Evolutionary conservation across 2,113 vertebrate species (phyloP).

Genomic region (Rhinoderma darwinii): DNA sequence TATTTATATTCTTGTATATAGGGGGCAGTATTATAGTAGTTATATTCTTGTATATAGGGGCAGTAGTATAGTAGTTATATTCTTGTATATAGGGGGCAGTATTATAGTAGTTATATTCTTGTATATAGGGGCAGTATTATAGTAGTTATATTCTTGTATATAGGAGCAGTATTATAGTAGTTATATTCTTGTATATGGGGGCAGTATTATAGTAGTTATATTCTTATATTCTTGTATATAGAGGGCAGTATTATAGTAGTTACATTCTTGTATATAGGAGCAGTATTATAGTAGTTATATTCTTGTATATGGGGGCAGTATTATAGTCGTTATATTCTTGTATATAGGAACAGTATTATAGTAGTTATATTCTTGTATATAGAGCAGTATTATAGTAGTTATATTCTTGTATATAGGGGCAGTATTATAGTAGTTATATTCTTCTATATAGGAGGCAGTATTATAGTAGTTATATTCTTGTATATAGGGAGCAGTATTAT

Average conservation of each 20-base stretch:
- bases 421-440: conserved; percentile 7
- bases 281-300: neutral
- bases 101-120: conserved; percentile 17
- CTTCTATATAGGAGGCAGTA: neutral
- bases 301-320: neutral
- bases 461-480: conserved; percentile 7
- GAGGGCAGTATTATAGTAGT: conserved; percentile 3
- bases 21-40: neutral
- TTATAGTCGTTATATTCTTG: neutral
- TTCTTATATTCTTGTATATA: conserved; percentile 12
- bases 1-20: conserved; percentile 2
- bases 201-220: conserved; percentile 13
- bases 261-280: neutral
- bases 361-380: conserved; percentile 1
- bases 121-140: neutral
- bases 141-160: neutral
- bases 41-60: neutral
- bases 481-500: neutral
- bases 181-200: neutral
- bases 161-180: conserved; percentile 12
- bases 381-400: conserved; percentile 2
- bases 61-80: conserved; percentile 13
- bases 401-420: neutral
- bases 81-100: neutral
- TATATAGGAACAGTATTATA: neutral